Base-by-base conservation (phyloP, 2,113 vertebrate genomes). In the Meleagris gallopavo region DNA sequence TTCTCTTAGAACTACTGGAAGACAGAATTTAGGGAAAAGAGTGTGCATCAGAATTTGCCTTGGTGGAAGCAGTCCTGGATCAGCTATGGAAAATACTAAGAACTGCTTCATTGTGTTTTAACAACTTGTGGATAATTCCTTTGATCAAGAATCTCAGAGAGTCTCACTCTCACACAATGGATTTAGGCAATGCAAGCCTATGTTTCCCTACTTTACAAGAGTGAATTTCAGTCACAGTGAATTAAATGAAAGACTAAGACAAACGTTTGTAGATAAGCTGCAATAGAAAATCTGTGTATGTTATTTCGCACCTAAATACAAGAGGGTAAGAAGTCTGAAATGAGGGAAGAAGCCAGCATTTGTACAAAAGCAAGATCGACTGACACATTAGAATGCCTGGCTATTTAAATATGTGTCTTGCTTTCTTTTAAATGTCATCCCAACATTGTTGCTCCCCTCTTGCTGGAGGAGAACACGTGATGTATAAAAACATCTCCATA, bases 91-190 rank as follows among this genome's bases (percentile, higher is more conserved):
- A 88, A 91, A 88, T 27, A 86, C 90, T 94, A 96, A 93, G 57
- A 94, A 75, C 27, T 71, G 64, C 88, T 76, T 91, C 43, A 6
- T 89, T 88, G 79, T 84, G 29, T 86, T 71, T 96, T 94, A 96
- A 88, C 67, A 75, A 43, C 62, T 60, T 50, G 64, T 80, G 82
- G 58, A 86, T 85, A 86, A 69, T 58, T 91, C 65, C 84, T 95
- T 94, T 95, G 73, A 94, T 92, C 88, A 79, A 34, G 40, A 86
- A 43, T 30, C 73, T 87, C 41, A 87, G 67, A 43, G 41, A 43
- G 41, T 43, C 6, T 85, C 52, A 69, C 25, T 36, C 46, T 80
- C 20, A 36, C 91, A 66, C 55, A 41, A 75, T 94, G 36, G 43
- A 62, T 90, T 83, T 79, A 88, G n/a, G 65, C n/a, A 82, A 71